Conservation (phyloP, 2,797 vertebrate species). For the Thamnophis elegans region DNA sequence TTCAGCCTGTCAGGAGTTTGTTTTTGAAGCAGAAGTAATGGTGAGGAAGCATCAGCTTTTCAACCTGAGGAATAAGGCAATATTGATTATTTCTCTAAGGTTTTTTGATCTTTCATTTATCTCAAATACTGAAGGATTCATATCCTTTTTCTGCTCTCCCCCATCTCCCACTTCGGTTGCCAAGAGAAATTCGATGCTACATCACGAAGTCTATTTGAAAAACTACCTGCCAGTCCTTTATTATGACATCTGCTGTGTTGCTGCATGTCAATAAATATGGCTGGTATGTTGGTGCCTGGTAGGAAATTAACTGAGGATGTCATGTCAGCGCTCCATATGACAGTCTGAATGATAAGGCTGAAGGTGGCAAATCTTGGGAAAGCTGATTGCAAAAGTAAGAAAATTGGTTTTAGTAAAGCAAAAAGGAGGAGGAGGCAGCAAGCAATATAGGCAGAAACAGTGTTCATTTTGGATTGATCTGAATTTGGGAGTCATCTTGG, state of each 20-base stretch:
- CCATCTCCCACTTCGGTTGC: slow-evolving; percentile 2
- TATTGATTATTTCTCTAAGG: slow-evolving; percentile 12
- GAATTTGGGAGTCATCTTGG: neutral
- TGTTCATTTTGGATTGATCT: neutral
- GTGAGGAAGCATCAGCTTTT: slow-evolving; percentile 28
- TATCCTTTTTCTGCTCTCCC: neutral
- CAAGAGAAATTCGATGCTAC: slow-evolving; percentile 35
- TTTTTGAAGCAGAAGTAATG: slow-evolving; percentile 30
- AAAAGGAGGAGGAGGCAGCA: slow-evolving; percentile 2
- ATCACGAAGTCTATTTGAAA: slow-evolving; percentile 27
- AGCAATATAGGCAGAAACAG: neutral
- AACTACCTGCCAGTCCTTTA: slow-evolving; percentile 21
- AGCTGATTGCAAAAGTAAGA: neutral
- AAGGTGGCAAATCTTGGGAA: neutral
- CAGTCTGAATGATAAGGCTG: slow-evolving; percentile 13
- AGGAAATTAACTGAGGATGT: slow-evolving; percentile 46
- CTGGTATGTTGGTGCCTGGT: slow-evolving; percentile 31
- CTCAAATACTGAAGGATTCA: slow-evolving; percentile 23
- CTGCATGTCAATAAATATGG: slow-evolving; percentile 34
- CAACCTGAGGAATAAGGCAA: neutral
- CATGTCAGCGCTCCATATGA: slow-evolving; percentile 28
- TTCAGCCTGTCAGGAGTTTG: slow-evolving; percentile 35
- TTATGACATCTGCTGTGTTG: slow-evolving; percentile 22
- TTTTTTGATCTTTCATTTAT: slow-evolving; percentile 21
- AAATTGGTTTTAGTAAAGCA: neutral